Evolutionary conservation across 2,888 invertebrate species (phyloP).

Genomic region (Calameuta idolon): DNA sequence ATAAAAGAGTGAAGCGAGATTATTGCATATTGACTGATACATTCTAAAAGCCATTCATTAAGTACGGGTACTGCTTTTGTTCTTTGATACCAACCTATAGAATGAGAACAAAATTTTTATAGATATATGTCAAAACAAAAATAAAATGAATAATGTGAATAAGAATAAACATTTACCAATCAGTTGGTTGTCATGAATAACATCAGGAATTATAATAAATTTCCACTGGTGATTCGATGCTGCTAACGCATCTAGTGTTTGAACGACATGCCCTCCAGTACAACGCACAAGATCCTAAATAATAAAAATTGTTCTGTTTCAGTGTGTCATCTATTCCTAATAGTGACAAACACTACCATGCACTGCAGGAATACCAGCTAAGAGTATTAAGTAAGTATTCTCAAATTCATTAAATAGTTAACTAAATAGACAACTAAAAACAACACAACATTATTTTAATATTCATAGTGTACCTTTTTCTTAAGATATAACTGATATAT

Average conservation of each 20-base stretch:
- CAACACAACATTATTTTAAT: too few species aligned
- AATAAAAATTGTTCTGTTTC: conserved; percentile 1
- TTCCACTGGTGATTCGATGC: conserved; percentile 28
- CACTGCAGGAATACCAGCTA: too few species aligned
- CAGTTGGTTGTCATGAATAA: conserved; percentile 29
- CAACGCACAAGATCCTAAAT: conserved; percentile 46
- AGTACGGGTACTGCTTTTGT: conserved; percentile 40
- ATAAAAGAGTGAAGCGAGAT: conserved; percentile 43
- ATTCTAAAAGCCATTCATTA: conserved; percentile 53
- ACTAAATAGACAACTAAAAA: too few species aligned
- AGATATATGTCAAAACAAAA: conserved; percentile 8
- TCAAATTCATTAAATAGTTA: too few species aligned
- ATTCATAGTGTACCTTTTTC: too few species aligned
- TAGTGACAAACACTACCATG: too few species aligned
- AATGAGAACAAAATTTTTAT: neutral
- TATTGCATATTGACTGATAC: conserved; percentile 52
- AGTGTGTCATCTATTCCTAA: too few species aligned
- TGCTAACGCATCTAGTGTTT: conserved; percentile 35
- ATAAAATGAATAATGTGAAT: conserved; percentile 16
- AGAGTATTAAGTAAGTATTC: too few species aligned
- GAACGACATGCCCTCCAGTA: conserved; percentile 44
- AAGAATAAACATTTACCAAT: conserved; percentile 35
- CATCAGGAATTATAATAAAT: conserved; percentile 37
- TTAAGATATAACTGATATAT: too few species aligned
- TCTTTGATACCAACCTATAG: conserved; percentile 12